Evolutionary conservation across 2,797 vertebrate genomes (phyloP).

Genomic region (Gymnothorax javanicus): DNA sequence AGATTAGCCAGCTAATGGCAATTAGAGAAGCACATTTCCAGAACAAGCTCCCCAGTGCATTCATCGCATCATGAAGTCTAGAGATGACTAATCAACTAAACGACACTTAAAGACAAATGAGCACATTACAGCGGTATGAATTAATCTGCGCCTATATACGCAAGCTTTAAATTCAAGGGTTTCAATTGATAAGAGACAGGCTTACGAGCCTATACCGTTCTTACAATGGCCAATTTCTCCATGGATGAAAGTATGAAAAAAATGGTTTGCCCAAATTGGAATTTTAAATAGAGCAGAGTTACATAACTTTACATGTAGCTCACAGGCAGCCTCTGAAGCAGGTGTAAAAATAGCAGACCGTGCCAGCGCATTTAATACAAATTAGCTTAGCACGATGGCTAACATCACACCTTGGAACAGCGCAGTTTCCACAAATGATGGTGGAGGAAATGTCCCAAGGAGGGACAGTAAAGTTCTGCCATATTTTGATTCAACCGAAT

Average conservation of each 20-base stretch:
- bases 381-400: neutral
- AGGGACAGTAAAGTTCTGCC: too few species aligned
- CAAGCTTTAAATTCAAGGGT: neutral
- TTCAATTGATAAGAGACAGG: neutral
- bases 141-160: neutral
- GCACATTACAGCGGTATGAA: neutral
- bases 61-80: neutral
- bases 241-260: neutral
- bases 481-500: too few species aligned
- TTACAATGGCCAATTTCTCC: neutral
- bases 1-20: slow-evolving; percentile 10
- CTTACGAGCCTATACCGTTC: neutral
- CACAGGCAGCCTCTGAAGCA: neutral
- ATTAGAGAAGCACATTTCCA: slow-evolving; percentile 4
- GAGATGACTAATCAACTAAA: slow-evolving; percentile 10
- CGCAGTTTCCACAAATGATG: too few species aligned
- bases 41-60: neutral
- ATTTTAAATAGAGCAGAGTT: neutral
- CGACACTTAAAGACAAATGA: neutral
- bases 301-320: neutral
- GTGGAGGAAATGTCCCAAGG: too few species aligned
- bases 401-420: too few species aligned
- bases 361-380: neutral
- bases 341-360: slow-evolving; percentile 26
- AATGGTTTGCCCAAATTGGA: neutral